Evolutionary conservation across 2,797 vertebrate species (phyloP), one percentile per base, ranked within the genome.

Genomic region (Gymnothorax javanicus): DNA sequence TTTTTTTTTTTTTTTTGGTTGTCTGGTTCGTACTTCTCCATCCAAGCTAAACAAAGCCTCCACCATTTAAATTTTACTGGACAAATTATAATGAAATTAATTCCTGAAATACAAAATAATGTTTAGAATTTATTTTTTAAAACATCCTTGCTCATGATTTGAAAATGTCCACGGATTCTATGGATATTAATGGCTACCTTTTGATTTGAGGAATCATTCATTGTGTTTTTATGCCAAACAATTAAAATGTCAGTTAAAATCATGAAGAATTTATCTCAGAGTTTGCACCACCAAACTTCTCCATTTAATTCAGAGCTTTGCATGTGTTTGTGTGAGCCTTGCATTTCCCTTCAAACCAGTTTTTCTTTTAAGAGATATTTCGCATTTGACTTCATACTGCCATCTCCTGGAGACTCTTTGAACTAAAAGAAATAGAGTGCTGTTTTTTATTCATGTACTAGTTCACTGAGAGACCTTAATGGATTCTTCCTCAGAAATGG

Each of bases 401-500:
- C 88, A 90, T 73, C 92, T 87, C 43, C 88, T 92, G 92, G 90
- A 33, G 27, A 84, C n/a, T 2, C 52, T 23, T 81, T 54, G 50
- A 23, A 56, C 7, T 81, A 52, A 17, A 81, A 56, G 52, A 20
- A 81, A 81, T n/a, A 11, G 20, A 81, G n/a, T 17, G n/a, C 52
- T 56, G 52, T 20, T 81, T 56, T 81, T 20, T 6, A 9, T 81
- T 67, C 50, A 20, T 11, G 8, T 56, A 58, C 25, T 20, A 83
- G 25, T 52, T 52, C 33, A 77, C 15, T 73, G 12, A 20, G 23
- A n/a, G 43, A n/a, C 52, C 17, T 13, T 23, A 4, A 52, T 83
- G 2, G 83, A 56, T 54, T 59, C 86, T 81, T 67, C 54, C 59
- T 33, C 89, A 97, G 96, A 89, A 88, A 81, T 97, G 93, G 91